Percentiles rank a stretch among this genome's conserved stretches.
Conservation (phyloP, 2,888 invertebrate genomes). For the Noctua comes region DNA sequence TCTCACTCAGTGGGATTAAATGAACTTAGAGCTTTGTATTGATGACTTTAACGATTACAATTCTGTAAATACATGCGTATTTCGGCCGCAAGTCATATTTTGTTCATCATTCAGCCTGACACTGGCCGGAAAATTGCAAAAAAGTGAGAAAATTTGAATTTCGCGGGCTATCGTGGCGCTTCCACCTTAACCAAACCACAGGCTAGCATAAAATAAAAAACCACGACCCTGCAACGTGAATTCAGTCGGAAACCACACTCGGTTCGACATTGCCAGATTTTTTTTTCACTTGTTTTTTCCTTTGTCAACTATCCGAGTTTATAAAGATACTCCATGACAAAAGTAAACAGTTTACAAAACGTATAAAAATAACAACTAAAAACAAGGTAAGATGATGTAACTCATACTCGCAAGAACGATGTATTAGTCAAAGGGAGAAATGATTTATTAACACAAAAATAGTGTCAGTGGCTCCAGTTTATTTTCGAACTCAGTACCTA, state of each 20-base stretch:
- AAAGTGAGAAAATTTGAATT: no score
- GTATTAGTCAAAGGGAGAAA: constrained; percentile 32
- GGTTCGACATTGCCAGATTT: neutral
- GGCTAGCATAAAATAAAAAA: neutral
- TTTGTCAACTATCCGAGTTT: constrained; percentile 11
- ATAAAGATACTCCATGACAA: constrained; percentile 41
- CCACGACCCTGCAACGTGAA: neutral
- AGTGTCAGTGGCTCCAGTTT: constrained; percentile 31
- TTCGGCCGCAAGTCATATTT: no score
- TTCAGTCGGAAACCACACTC: neutral
- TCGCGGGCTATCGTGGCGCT: no score
- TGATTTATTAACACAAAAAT: constrained; percentile 46
- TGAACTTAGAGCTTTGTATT: no score
- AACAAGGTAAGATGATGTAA: constrained; percentile 45
- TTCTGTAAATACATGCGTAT: no score
- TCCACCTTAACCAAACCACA: neutral
- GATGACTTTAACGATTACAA: no score
- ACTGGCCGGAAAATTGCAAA: no score
- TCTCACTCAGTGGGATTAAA: no score
- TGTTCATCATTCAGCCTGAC: no score
- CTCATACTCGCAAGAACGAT: constrained; percentile 1
- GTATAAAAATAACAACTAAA: constrained; percentile 58
- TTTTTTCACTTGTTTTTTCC: neutral
- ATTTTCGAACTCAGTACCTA: constrained; percentile 43
- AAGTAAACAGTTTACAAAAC: constrained; percentile 54